These are phyloP conservation scores for Rhodophaea formosa DNA, from an alignment of 2,888 invertebrate genomes.

Conservation along the genomic window DNA sequence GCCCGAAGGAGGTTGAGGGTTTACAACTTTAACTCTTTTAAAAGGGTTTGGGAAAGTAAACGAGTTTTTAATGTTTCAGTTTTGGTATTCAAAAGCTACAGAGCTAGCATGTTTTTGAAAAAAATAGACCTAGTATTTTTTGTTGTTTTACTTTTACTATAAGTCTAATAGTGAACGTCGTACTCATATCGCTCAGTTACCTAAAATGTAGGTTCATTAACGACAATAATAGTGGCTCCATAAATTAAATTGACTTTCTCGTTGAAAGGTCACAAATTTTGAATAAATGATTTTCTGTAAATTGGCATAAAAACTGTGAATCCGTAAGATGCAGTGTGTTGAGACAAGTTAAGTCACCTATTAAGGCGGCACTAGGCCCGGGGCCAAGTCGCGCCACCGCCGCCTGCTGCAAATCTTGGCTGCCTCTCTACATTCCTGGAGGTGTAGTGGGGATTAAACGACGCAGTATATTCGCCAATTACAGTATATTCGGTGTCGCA, in stretches of 20 bases:
- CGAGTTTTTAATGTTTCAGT: slow-evolving; percentile 63
- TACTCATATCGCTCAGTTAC: too few species aligned
- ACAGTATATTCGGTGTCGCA: slow-evolving; percentile 69
- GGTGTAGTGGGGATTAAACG: slow-evolving; percentile 77
- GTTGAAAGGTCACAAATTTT: too few species aligned
- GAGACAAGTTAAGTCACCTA: slow-evolving; percentile 60
- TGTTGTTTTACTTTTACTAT: too few species aligned
- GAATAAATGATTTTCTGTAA: too few species aligned
- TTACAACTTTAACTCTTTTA: slow-evolving; percentile 67
- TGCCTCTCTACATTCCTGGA: slow-evolving; percentile 76
- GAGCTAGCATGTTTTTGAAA: slow-evolving; percentile 20
- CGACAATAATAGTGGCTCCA: too few species aligned
- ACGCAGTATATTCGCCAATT: slow-evolving; percentile 76
- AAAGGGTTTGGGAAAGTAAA: slow-evolving; percentile 65
- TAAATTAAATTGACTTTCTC: too few species aligned
- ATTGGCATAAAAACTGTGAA: too few species aligned
- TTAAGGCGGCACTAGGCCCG: slow-evolving; percentile 69
- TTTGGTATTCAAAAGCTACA: slow-evolving; percentile 39
- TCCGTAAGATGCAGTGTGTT: too few species aligned
- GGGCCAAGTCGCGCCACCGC: slow-evolving; percentile 69
- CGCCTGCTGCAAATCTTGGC: slow-evolving; percentile 68
- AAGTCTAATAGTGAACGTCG: too few species aligned
- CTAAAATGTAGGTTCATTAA: too few species aligned
- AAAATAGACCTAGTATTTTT: slow-evolving; percentile 21
- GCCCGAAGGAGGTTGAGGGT: slow-evolving; percentile 54